Conservation (phyloP, 2,797 vertebrate species). For the Sciurus vulgaris region DNA sequence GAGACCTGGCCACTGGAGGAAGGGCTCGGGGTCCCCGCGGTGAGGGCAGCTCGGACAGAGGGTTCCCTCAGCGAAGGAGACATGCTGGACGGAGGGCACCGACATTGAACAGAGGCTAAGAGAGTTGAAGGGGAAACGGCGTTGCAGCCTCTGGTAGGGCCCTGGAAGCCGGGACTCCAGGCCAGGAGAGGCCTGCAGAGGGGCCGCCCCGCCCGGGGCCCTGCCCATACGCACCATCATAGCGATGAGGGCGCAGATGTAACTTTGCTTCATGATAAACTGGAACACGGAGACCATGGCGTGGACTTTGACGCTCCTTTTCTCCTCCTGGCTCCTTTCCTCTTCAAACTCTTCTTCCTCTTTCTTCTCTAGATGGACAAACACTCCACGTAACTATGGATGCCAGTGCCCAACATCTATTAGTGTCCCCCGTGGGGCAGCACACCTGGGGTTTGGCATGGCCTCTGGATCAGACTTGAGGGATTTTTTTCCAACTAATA, state of each 20-base stretch:
- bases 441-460: neutral
- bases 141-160: constrained; percentile 20
- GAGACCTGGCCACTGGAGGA: no score
- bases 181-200: no score
- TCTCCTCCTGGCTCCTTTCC: constrained; percentile 84
- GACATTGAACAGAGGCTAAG: constrained; percentile 1
- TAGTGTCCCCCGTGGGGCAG: no score
- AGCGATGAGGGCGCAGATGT: constrained; percentile 98
- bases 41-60: no score
- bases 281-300: constrained; percentile 94
- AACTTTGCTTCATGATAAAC: constrained; percentile 99
- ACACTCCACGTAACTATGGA: constrained; percentile 72
- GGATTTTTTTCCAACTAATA: neutral
- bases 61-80: neutral
- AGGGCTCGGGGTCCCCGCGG: no score
- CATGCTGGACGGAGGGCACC: neutral
- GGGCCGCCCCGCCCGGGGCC: fast-evolving
- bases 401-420: neutral
- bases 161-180: no score
- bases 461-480: neutral
- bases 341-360: constrained; percentile 89
- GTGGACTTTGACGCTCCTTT: constrained; percentile 89
- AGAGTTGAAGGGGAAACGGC: neutral
- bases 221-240: constrained; percentile 95
- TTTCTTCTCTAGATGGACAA: constrained; percentile 88